Evolutionary conservation across 2,797 vertebrate genomes (phyloP), one percentile per base, ranked within the genome.

Genomic region (Phataginus tetradactyla): DNA sequence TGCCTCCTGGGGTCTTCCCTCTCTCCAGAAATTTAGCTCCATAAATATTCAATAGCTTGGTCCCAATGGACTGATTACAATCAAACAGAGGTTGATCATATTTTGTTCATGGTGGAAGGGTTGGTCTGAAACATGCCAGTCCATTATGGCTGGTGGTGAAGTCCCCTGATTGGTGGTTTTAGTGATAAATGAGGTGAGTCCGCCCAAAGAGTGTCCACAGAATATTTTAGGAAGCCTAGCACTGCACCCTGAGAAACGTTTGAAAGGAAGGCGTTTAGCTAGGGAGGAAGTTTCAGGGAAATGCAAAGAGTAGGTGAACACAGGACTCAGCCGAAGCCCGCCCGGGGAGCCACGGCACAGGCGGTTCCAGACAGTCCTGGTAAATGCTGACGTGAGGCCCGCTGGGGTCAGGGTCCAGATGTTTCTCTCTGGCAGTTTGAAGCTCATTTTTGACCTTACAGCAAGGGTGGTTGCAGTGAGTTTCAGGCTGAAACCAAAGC

Each of bases 401-500:
- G 4, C 17, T 49, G 51, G 25, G 63, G 14, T 34, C n/a, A 17
- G 27, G 53, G 34, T 32, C 34, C 69, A 4, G 2, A 32, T 1
- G 1, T 75, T 85, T 49, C 86, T 32, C 49, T 68, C 42, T 53
- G 53, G 59, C 57, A 39, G n/a, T 21, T 64, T 45, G 51, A 72
- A 78, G 42, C 6, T 37, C 23, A 23, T 39, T 7, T 25, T 69
- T 92, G 81, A 57, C 13, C 7, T 55, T 49, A 45, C 10, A 34
- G 5, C 23, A n/a, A 45, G 63, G 66, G 69, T 15, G n/a, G 10
- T 51, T 57, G 51, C 29, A 9, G 1, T 75, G 85, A 61, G 27
- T 83, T 90, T 59, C 29, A 86, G 92, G 32, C n/a, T 9, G 63
- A 85, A 37, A 75, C 9, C 1, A 25, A 74, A 80, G 64, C 51